Evolutionary conservation across 1,140 invertebrate genomes (phyloP), one percentile per base, ranked within the genome.

Genomic region (Camponotus vicinus): DNA sequence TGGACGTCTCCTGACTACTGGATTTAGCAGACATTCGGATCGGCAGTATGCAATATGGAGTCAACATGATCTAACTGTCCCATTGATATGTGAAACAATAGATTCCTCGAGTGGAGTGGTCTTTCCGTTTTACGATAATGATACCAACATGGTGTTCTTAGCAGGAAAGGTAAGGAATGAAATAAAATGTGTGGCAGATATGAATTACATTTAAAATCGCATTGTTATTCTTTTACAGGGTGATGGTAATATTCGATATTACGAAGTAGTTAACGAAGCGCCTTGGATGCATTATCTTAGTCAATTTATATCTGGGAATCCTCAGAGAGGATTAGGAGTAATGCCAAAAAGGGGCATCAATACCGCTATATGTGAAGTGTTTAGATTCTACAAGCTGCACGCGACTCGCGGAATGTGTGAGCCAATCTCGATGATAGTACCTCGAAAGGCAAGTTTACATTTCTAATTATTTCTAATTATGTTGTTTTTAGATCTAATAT

Each of bases 311-410:
- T 99, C 98, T 15, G 97, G 98, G 4, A 97, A 97, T 92, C 98
- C 98, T 73, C 98, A 98, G 94, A 96, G 98, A 93, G 98, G 98
- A 3, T 95, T 99, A 52, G 98, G 98, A 63, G 96, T 98, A 88
- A 99, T 99, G 98, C 98, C 98, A 13, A 99, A 99, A 95, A 96
- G 98, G 89, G 99, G 98, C n/a, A 96, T 98, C 85, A 98, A 97
- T 93, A 97, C 97, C 11, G 94, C 95, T 7, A 95, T 96, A 15
- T 99, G 98, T 95, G 98, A 99, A 93, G 97, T 99, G 63, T 98
- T 97, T 93, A 96, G 98, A 78, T 99, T 99, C 95, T 99, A 98
- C 95, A 99, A 99, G 94, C 95, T 99, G 64, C 98, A 99, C 94
- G 98, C 98, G 0, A 98, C 97, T 45, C 97, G 98, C 83, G 97